Percentiles rank a stretch among this genome's conserved stretches.
Evolutionary conservation across 1,140 invertebrate species (phyloP).

Genomic region (Sweltsa coloradensis): DNA sequence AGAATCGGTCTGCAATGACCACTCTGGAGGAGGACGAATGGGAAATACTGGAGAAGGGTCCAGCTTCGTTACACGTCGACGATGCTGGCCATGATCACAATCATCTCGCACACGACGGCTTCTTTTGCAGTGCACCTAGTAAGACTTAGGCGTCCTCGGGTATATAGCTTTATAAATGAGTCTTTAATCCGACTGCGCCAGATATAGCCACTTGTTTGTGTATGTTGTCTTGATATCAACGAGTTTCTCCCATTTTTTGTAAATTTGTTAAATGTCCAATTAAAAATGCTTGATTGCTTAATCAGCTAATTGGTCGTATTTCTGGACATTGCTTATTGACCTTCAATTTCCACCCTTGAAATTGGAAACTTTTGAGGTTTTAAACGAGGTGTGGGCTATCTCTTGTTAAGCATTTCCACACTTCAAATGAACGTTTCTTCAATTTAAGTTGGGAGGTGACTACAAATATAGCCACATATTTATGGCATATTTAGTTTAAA

Average conservation of each 20-base stretch:
- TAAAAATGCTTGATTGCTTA: background rate
- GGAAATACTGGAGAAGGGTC: too few relatives aligned
- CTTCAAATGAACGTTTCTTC: too few relatives aligned
- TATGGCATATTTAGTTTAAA: too few relatives aligned
- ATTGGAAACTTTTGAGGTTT: too few relatives aligned
- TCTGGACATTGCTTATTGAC: background rate
- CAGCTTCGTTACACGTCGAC: too few relatives aligned
- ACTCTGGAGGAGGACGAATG: too few relatives aligned
- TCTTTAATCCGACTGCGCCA: background rate
- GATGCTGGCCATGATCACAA: conserved; percentile 31
- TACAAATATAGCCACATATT: too few relatives aligned
- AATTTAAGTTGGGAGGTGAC: too few relatives aligned
- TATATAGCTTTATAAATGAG: background rate
- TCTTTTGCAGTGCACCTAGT: conserved; percentile 53
- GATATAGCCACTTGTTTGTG: background rate
- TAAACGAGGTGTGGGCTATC: too few relatives aligned
- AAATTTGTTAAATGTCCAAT: background rate
- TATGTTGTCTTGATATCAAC: background rate
- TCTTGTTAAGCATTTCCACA: too few relatives aligned
- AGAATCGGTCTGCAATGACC: too few relatives aligned
- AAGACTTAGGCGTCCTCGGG: conserved; percentile 16
- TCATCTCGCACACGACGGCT: conserved; percentile 41
- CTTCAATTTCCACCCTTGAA: too few relatives aligned
- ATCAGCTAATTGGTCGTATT: background rate
- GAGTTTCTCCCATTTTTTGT: background rate